Conservation (phyloP, 2,113 vertebrate genomes). For the Charadrius vociferus region DNA sequence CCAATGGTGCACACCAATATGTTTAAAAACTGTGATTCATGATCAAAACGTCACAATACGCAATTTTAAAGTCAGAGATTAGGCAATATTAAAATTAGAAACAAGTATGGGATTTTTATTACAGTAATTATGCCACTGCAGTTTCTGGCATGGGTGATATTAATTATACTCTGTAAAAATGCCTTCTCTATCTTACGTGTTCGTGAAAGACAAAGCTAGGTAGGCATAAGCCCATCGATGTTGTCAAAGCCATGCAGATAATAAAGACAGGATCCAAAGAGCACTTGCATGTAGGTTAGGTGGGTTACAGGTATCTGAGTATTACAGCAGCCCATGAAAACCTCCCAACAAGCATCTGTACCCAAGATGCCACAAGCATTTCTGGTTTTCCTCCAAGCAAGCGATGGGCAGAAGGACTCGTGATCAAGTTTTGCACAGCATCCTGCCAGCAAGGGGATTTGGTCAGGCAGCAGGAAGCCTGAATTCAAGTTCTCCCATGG, state of each 20-base stretch:
- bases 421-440: background rate
- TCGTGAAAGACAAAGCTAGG: background rate
- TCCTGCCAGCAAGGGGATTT: background rate
- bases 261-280: background rate
- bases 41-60: background rate
- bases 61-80: background rate
- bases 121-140: background rate
- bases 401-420: fast-evolving
- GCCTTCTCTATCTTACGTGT: background rate
- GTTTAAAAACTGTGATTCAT: background rate
- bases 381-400: background rate
- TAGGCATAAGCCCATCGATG: background rate
- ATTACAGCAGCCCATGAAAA: background rate
- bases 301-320: background rate
- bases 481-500: fast-evolving
- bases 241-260: background rate
- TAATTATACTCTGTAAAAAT: conserved; percentile 15
- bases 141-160: background rate
- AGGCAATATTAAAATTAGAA: background rate
- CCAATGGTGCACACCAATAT: background rate
- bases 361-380: background rate
- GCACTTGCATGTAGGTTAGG: background rate
- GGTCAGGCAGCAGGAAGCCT: background rate
- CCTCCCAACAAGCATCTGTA: fast-evolving
- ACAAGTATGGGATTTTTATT: background rate